A percentile compares a stretch with the other conserved stretches of the same genome.
Conservation (phyloP, 2,797 vertebrate species). For the Pithecia hirsuta region DNA sequence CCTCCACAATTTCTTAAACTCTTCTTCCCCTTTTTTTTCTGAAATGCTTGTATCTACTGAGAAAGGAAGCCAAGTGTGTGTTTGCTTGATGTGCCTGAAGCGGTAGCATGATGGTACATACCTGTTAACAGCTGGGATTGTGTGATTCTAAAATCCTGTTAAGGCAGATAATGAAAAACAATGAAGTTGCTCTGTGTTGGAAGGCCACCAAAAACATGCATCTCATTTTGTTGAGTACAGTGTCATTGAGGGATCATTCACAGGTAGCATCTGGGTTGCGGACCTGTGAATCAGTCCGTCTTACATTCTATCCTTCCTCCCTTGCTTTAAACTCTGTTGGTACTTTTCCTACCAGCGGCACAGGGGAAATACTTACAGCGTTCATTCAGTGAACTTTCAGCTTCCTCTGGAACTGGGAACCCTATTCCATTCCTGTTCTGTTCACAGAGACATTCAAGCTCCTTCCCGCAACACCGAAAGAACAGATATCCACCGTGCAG, state of each 20-base stretch:
- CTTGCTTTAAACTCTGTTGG: neutral
- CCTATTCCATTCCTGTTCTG: neutral
- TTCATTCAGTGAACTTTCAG: neutral
- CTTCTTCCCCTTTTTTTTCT: neutral
- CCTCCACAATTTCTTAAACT: neutral
- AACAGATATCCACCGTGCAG: neutral
- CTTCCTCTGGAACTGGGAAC: neutral
- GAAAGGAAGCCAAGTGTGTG: neutral
- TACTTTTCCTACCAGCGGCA: neutral
- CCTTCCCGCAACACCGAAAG: neutral
- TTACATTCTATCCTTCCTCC: neutral
- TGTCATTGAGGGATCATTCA: neutral
- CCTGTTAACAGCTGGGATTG: neutral
- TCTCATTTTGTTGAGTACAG: slow-evolving; percentile 1
- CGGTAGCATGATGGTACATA: neutral
- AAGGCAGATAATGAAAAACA: neutral
- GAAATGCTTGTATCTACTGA: neutral
- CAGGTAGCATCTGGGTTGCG: neutral
- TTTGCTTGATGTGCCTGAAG: neutral
- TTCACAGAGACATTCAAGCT: neutral
- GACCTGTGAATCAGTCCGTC: neutral
- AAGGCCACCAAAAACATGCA: neutral
- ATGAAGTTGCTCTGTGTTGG: neutral
- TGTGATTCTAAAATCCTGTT: neutral
- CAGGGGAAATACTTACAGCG: neutral